phyloP scores from a whole-genome alignment of 2,888 invertebrate species.

The Agrotis segetum region DNA sequence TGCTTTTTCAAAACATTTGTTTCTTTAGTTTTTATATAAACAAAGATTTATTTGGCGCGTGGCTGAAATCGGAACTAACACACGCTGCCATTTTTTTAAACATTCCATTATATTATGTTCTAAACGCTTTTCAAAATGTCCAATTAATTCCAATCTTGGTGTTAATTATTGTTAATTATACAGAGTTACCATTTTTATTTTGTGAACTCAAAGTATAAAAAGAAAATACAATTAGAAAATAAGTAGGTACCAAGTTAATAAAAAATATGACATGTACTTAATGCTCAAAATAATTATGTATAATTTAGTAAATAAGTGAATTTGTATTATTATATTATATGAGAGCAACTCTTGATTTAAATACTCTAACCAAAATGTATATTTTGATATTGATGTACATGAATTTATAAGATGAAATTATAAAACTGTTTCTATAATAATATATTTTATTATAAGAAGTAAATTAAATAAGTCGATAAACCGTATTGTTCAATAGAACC shows the following conservation, averaged over 20 bases:
- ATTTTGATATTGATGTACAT: slow-evolving; percentile 8
- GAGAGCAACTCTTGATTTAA: background rate
- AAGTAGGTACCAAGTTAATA: slow-evolving; percentile 1
- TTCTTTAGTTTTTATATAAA: no score
- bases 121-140: no score
- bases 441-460: background rate
- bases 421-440: no score
- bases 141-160: no score
- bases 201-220: slow-evolving; percentile 22
- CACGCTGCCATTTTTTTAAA: no score
- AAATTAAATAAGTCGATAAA: background rate
- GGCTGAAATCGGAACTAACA: no score
- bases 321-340: slow-evolving; percentile 8
- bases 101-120: no score
- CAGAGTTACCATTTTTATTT: slow-evolving; percentile 45
- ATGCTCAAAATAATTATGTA: slow-evolving; percentile 46
- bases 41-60: no score
- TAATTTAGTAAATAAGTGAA: slow-evolving; percentile 18
- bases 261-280: slow-evolving; percentile 28
- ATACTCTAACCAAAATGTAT: slow-evolving; percentile 2
- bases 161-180: slow-evolving; percentile 12
- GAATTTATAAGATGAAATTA: background rate
- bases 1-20: no score
- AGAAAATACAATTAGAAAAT: slow-evolving; percentile 24
- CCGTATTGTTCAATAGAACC: slow-evolving; percentile 39